Base-by-base conservation (phyloP, 2,797 vertebrate genomes). In the Tapirus indicus region DNA sequence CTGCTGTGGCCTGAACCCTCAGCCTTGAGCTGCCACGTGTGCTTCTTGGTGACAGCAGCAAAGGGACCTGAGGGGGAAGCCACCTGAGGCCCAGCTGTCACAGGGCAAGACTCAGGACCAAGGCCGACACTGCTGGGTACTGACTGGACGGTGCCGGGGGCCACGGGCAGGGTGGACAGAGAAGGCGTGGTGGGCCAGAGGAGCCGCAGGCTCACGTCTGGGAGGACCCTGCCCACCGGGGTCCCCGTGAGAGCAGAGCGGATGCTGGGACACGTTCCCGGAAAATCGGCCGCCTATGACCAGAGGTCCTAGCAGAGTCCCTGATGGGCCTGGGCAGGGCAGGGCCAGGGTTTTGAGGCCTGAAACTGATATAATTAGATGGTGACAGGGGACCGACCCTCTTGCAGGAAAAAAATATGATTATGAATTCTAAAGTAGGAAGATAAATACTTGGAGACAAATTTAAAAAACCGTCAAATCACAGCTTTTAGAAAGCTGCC, bases 401-500 rank as follows among this genome's bases (percentile, higher is more conserved):
- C 56, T 25, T 41, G 16, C 68, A 71, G 21, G 21, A 41, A n/a
- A 64, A 69, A 21, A 25, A 60, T 23, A 13, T 25, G 21, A 12
- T 41, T 12, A 13, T 14, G 38, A 12, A 41, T 25, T 71, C 68
- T 25, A 13, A 71, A 25, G 68, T 23, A 41, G 68, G 21, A 21
- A 38, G 35, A 71, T 8, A 41, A 25, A 23, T 13, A 71, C 68
- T 12, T 25, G 38, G 38, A 77, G 44, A 29, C 41, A 7, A 60
- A 17, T 54, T 41, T 11, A 17, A 64, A 18, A 18, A 35, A 41
- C 56, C 10, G 4, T 44, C 25, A 32, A 11, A 8, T 29, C 78
- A 20, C 25, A 13, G 0, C 9, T 12, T 27, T 4, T 11, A 8
- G 41, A 58, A 60, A 10, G 9, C 58, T 60, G 58, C 0, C 0